Evolutionary conservation across 2,113 vertebrate species (phyloP).

Genomic region (Dolichotis patagonum): DNA sequence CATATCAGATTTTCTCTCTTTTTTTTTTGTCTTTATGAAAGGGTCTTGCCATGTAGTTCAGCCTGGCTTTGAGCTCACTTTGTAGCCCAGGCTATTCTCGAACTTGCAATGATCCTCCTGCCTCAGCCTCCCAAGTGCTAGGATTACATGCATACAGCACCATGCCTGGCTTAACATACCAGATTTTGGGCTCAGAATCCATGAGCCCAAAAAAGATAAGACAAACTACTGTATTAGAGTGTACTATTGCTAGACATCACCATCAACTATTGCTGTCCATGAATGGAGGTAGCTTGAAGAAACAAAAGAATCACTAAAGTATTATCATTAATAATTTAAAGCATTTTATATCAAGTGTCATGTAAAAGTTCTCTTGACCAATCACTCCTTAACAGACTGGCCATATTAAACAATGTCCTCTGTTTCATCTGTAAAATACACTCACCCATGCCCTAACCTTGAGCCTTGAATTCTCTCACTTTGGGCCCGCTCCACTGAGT

Average conservation of each 20-base stretch:
- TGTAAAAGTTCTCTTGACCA: constrained; percentile 24
- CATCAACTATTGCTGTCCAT: background rate
- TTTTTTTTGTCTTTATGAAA: background rate
- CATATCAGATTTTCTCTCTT: background rate
- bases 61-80: too few species aligned
- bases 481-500: background rate
- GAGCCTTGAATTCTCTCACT: background rate
- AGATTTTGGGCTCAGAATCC: constrained; percentile 56
- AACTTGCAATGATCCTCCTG: too few species aligned
- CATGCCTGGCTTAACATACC: background rate
- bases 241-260: background rate
- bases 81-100: too few species aligned
- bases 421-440: background rate
- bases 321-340: constrained; percentile 40
- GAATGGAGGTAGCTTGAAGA: background rate
- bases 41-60: too few species aligned
- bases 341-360: background rate
- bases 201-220: constrained; percentile 10
- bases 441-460: background rate
- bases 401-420: background rate
- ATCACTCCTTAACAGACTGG: background rate
- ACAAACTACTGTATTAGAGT: background rate
- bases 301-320: background rate
- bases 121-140: too few species aligned
- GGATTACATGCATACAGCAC: too few species aligned